These are phyloP conservation scores for Hemiprocne comata DNA, from an alignment of 2,113 vertebrate species.

Conservation along the genomic window DNA sequence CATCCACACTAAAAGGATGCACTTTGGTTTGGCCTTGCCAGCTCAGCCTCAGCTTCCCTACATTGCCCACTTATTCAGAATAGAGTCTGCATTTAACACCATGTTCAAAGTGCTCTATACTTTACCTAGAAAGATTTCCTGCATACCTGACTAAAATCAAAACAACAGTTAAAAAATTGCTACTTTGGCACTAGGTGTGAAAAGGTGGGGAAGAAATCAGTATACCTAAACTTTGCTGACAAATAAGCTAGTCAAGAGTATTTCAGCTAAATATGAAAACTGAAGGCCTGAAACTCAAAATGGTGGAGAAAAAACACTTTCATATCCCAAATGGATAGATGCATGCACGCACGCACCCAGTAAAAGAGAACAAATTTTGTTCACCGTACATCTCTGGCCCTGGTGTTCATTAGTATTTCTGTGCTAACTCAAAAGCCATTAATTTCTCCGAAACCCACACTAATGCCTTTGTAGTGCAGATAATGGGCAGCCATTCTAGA, in stretches of 20 bases:
- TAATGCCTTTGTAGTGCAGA: slow-evolving; percentile 79
- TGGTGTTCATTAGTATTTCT: slow-evolving; percentile 79
- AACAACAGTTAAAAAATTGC: background rate
- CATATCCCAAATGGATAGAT: background rate
- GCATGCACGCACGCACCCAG: background rate
- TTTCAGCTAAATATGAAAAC: slow-evolving; percentile 32
- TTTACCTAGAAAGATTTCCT: background rate
- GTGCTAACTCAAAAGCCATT: slow-evolving; percentile 76
- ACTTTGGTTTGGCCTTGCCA: background rate
- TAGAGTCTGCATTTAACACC: background rate
- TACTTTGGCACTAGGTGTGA: background rate
- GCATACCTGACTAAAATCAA: background rate
- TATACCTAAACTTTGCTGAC: background rate
- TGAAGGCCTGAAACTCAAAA: slow-evolving; percentile 50
- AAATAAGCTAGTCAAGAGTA: background rate
- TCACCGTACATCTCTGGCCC: slow-evolving; percentile 54
- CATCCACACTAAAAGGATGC: background rate
- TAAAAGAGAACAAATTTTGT: slow-evolving; percentile 63
- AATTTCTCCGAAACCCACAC: slow-evolving; percentile 78
- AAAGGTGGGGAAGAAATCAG: slow-evolving; percentile 19
- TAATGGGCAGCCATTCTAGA: slow-evolving; percentile 76
- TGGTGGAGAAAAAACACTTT: slow-evolving; percentile 26
- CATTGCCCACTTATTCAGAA: background rate
- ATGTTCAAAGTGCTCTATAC: background rate
- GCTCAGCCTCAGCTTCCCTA: background rate